Evolutionary conservation across 2,888 invertebrate genomes (phyloP).

Genomic region (Drosophila limbata): DNA sequence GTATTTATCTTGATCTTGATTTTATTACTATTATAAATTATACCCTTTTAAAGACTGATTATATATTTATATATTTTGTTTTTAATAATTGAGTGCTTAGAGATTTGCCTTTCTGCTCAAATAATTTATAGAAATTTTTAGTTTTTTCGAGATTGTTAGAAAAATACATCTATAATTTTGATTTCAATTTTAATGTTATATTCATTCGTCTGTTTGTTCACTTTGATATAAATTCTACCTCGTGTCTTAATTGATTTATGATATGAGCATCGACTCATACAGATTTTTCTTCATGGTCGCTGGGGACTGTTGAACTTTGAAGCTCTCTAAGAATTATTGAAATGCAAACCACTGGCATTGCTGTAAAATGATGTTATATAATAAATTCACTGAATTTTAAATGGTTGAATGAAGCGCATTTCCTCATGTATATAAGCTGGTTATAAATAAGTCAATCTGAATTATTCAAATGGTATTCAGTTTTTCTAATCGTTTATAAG

Average conservation of each 20-base stretch:
- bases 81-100: neutral
- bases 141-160: neutral
- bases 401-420: neutral
- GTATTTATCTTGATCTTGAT: neutral
- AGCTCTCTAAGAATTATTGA: constrained; percentile 8
- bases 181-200: constrained; percentile 16
- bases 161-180: neutral
- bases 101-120: neutral
- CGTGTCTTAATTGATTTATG: constrained; percentile 23
- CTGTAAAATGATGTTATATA: constrained; percentile 9
- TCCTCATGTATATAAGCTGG: neutral
- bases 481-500: neutral
- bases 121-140: neutral
- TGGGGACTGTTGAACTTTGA: constrained; percentile 16
- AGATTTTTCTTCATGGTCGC: constrained; percentile 7
- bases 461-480: neutral
- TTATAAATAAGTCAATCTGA: neutral
- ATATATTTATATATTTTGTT: neutral
- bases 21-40: neutral
- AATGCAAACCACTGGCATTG: neutral
- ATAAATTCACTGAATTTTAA: constrained; percentile 1
- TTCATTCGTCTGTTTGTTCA: constrained; percentile 7
- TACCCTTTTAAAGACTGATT: neutral
- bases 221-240: constrained; percentile 3
- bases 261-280: constrained; percentile 9